Evolutionary conservation across 2,888 invertebrate genomes (phyloP), one percentile per base, ranked within the genome.

Genomic region (Schizaphis graminum): DNA sequence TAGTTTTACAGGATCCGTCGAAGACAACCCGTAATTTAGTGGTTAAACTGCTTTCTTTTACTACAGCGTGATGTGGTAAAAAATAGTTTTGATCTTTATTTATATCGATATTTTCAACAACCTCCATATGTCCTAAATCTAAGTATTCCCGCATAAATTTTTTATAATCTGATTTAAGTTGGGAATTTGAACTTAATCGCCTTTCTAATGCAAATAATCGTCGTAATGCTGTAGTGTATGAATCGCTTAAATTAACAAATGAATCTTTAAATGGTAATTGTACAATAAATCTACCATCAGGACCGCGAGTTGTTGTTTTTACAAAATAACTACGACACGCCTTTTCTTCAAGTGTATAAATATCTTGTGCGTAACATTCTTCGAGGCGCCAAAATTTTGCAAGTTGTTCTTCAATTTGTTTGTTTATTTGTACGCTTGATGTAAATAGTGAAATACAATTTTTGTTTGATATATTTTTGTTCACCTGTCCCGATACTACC

Each of bases 61-160:
- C n/a, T 44, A 93, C 77, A n/a, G 88, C 57, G 89, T 93, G 93
- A 28, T 93, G 93, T 11, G 93, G 93, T 35, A 93, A 35, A 89
- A 57, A 93, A 89, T 93, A 93, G 11, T 47, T 86, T 86, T 47
- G 7, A 2, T 26, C 11, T 49, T 47, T 86, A 1, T 26, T 47
- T 28, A 47, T 86, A 28, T 47, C 28, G 26, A 47, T 28, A 49
- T 47, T 86, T 35, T 84, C 91, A 91, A 26, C 13, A 57, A 47
- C 24, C n/a, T 77, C 49, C 49, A 47, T 53, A 67, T 53, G 61
- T 87, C 57, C 61, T 61, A 53, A 44, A 67, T 67, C 41, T 28
- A 88, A 41, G 10, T 87, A 61, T 24, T 93, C 89, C 8, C n/a
- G 16, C 11, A 93, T 89, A 57, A 26, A 89, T 44, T 57, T 53